Percentiles rank a stretch among this genome's conserved stretches.
Evolutionary conservation across 2,888 invertebrate genomes (phyloP).

Genomic region (Chelonus formosanus): DNA sequence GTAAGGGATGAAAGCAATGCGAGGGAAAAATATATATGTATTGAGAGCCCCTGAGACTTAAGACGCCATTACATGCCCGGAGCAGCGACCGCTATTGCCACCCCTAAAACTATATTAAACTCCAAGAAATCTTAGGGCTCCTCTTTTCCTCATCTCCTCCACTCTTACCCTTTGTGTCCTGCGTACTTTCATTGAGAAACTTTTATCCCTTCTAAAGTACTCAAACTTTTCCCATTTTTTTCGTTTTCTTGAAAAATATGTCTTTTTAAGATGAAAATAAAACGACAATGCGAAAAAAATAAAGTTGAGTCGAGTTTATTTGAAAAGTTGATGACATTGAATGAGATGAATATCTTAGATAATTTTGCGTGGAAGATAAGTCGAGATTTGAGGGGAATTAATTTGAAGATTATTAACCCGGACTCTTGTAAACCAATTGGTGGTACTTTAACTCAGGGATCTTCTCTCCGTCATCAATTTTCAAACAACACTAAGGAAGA

Average conservation of each 20-base stretch:
- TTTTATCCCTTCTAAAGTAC: slow-evolving; percentile 37
- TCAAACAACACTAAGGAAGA: slow-evolving; percentile 12
- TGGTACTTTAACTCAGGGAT: slow-evolving; percentile 14
- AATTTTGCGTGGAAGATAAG: slow-evolving; percentile 17
- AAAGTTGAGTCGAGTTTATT: slow-evolving; percentile 1
- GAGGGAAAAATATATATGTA: background rate
- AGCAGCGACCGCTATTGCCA: slow-evolving; percentile 57
- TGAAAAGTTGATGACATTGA: slow-evolving; percentile 10
- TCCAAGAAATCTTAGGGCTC: slow-evolving; percentile 62
- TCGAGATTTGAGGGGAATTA: slow-evolving; percentile 31
- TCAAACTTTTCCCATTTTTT: slow-evolving; percentile 40
- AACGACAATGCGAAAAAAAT: slow-evolving; percentile 1
- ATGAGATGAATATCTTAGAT: slow-evolving; percentile 10
- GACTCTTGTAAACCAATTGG: slow-evolving; percentile 26
- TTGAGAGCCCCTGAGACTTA: slow-evolving; percentile 63
- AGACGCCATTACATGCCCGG: slow-evolving; percentile 64
- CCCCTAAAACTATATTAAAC: slow-evolving; percentile 65
- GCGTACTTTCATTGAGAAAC: slow-evolving; percentile 26
- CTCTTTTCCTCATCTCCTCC: slow-evolving; percentile 35
- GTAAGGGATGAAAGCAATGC: no score
- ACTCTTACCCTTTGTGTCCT: slow-evolving; percentile 28
- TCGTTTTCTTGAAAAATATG: slow-evolving; percentile 16
- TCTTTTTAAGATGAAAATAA: slow-evolving; percentile 5
- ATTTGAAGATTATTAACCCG: slow-evolving; percentile 32
- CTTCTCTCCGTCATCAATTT: slow-evolving; percentile 10